These are phyloP conservation scores for Drosophila bocqueti DNA, from an alignment of 1,140 invertebrate species.

Conservation along the genomic window DNA sequence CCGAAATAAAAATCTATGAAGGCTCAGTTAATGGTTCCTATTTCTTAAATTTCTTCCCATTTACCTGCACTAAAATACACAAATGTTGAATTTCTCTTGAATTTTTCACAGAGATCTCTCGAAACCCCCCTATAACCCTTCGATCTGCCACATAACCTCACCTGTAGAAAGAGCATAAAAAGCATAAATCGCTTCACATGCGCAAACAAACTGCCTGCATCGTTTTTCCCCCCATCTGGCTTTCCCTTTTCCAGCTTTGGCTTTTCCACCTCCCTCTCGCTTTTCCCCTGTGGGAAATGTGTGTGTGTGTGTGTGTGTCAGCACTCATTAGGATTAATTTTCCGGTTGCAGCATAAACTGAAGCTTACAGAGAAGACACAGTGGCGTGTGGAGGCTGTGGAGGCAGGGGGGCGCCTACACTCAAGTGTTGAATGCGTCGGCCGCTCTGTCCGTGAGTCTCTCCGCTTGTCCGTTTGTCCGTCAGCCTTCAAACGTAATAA, in stretches of 20 bases:
- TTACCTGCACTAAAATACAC: not conserved
- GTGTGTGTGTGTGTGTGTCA: conserved; percentile 65
- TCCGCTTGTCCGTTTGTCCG: conserved; percentile 36
- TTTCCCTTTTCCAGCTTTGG: conserved; percentile 5
- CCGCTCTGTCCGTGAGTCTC: conserved; percentile 48
- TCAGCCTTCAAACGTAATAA: conserved; percentile 75
- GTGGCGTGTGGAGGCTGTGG: conserved; percentile 1
- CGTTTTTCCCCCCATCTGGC: conserved; percentile 4
- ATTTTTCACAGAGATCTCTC: not conserved
- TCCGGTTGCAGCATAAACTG: conserved; percentile 81
- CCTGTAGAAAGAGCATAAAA: conserved; percentile 44
- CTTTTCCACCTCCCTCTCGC: conserved; percentile 17
- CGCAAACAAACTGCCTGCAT: conserved; percentile 59
- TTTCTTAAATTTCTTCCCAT: not conserved
- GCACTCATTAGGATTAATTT: conserved; percentile 83
- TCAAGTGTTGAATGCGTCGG: conserved; percentile 65
- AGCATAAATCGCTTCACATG: conserved; percentile 77
- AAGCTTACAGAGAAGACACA: conserved; percentile 67
- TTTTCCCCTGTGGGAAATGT: not conserved
- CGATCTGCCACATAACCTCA: conserved; percentile 1
- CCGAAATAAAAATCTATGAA: not conserved
- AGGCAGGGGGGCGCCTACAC: conserved; percentile 20
- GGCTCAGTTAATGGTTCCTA: too few relatives aligned
- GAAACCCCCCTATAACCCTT: not conserved
- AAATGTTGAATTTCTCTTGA: too few relatives aligned